These are phyloP conservation scores for Halichoerus grypus DNA, from an alignment of 2,113 vertebrate species.

Conservation along the genomic window DNA sequence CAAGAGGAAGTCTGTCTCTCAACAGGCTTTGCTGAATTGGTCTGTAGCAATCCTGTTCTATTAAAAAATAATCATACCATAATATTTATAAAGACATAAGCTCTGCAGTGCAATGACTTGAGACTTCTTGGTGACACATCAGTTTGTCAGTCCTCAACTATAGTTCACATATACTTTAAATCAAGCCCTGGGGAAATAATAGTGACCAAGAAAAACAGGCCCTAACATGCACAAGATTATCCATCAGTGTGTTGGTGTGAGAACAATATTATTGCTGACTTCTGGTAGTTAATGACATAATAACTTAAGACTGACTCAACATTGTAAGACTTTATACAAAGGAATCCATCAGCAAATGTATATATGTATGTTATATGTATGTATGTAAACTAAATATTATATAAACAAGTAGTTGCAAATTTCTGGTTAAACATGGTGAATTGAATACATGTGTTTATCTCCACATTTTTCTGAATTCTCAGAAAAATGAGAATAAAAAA, in stretches of 20 bases:
- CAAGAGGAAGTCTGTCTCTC: background rate
- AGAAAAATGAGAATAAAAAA: background rate
- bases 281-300: background rate
- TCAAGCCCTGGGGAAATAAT: background rate
- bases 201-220: background rate
- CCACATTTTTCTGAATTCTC: background rate
- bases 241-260: background rate
- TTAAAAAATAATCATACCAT: background rate
- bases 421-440: background rate
- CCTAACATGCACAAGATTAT: background rate
- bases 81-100: background rate
- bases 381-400: background rate
- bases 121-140: background rate
- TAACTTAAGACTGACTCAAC: background rate
- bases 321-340: background rate
- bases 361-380: background rate
- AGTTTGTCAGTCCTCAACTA: background rate
- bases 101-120: background rate
- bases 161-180: background rate
- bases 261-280: background rate
- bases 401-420: background rate
- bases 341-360: background rate
- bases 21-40: background rate
- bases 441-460: background rate
- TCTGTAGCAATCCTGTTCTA: background rate